Evolutionary conservation across 2,113 vertebrate genomes (phyloP), one percentile per base, ranked within the genome.

Genomic region (Sturnus vulgaris): DNA sequence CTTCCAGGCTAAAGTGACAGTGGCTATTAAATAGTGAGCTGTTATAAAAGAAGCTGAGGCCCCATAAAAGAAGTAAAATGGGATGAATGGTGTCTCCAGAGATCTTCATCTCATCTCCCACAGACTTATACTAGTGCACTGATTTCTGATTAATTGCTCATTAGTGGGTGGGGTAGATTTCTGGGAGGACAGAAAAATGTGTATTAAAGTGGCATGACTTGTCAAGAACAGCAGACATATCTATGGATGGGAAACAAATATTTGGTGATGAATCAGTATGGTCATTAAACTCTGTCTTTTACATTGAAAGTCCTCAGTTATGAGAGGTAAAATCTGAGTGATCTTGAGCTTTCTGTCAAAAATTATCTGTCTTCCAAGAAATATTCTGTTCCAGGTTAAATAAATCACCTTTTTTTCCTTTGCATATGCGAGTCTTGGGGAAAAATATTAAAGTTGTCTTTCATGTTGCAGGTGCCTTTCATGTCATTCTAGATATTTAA

Each of bases 11-110:
- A 95, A 96, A 96, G 69, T 73, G 52, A 56, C 86, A 86, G 61
- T 79, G 82, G 76, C 72, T 88, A 60, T 96, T 95, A 96, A 95
- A 96, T 53, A 86, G 64, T 39, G 76, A 83, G 47, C 52, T 81
- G 40, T 61, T 96, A 84, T 81, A 90, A 93, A 93, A 83, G 92
- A 94, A 90, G 56, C 82, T 78, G 46, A 93, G 72, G 69, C 16
- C 69, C 52, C 82, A 88, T 94, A 94, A 97, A 96, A 97, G 18
- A 59, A 88, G 31, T 78, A 84, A 94, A 93, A 94, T 70, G 49
- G 49, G 49, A 90, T 86, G 82, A 96, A 96, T 93, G 53, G 52
- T 90, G 90, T 90, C 79, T 93, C 71, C 47, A 95, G 76, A 78
- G 90, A 90, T 82, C 75, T 92, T 97, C 76, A 75, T 75, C 57